Evolutionary conservation across 2,113 vertebrate species (phyloP).

Genomic region (Trinectes maculatus): DNA sequence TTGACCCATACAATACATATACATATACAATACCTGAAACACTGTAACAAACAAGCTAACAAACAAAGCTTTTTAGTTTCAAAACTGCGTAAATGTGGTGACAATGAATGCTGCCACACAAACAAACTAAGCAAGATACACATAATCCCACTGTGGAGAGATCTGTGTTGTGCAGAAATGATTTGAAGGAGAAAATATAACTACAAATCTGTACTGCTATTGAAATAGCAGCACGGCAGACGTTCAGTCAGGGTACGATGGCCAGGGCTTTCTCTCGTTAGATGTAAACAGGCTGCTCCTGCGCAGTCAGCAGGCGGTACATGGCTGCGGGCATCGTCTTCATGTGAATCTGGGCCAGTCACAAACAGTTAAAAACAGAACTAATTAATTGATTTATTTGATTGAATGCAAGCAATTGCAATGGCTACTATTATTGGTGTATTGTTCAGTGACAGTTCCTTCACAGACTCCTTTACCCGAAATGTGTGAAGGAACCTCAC

Average conservation of each 20-base stretch:
- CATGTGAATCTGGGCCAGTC: constrained; percentile 90
- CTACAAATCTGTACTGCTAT: constrained; percentile 6
- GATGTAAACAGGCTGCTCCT: constrained; percentile 97
- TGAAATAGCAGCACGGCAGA: constrained; percentile 35
- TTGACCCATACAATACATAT: no score
- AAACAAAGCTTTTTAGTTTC: background rate
- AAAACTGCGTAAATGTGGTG: background rate
- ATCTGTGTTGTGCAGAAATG: background rate
- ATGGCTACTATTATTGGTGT: background rate
- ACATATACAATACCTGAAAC: background rate
- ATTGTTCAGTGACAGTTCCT: background rate
- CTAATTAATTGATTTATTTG: background rate
- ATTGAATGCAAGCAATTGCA: no score
- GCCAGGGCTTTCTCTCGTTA: constrained; percentile 67
- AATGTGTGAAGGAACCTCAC: no score
- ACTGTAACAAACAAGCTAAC: background rate
- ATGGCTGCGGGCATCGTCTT: constrained; percentile 98
- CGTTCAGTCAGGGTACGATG: background rate
- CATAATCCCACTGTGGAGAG: background rate
- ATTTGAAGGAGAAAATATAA: background rate
- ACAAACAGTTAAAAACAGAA: constrained; percentile 16
- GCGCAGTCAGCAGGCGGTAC: constrained; percentile 96
- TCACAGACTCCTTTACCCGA: no score
- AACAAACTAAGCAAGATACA: constrained; percentile 1
- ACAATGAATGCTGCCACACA: constrained; percentile 11